phyloP scores from a whole-genome alignment of 2,888 invertebrate genomes.

The Tridacna crocea region DNA sequence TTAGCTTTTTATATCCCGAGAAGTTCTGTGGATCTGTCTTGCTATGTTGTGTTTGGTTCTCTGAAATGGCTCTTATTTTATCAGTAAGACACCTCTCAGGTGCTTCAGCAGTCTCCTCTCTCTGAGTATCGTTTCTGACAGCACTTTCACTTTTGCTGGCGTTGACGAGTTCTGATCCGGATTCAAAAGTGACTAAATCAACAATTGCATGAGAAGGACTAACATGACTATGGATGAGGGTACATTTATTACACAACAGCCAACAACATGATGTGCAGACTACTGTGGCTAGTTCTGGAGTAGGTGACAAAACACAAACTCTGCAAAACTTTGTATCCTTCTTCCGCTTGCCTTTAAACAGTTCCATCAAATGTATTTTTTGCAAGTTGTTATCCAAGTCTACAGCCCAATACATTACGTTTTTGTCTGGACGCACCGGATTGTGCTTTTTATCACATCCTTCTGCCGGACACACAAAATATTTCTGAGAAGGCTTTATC shows the following conservation, averaged over 20 bases:
- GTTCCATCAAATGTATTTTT: neutral
- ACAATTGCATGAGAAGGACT: constrained; percentile 4
- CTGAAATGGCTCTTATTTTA: neutral
- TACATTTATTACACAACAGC: constrained; percentile 15
- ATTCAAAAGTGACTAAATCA: neutral
- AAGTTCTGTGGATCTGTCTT: neutral
- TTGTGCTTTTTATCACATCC: constrained; percentile 11
- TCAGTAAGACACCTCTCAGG: neutral
- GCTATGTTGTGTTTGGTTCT: neutral
- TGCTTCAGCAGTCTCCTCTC: neutral
- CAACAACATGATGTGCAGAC: constrained; percentile 11
- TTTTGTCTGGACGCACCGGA: neutral
- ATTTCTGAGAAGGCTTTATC: constrained; percentile 17
- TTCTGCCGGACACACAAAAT: constrained; percentile 16
- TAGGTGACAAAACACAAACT: neutral
- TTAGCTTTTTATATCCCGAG: neutral
- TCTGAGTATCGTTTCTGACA: neutral
- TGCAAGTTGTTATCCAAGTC: neutral
- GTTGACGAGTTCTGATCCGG: neutral
- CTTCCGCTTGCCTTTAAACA: constrained; percentile 9
- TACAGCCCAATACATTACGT: constrained; percentile 1
- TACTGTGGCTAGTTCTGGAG: neutral
- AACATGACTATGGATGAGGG: constrained; percentile 1
- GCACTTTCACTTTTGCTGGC: neutral
- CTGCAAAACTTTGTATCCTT: constrained; percentile 14